phyloP scores from a whole-genome alignment of 2,797 vertebrate species.

The Synaphobranchus kaupii region DNA sequence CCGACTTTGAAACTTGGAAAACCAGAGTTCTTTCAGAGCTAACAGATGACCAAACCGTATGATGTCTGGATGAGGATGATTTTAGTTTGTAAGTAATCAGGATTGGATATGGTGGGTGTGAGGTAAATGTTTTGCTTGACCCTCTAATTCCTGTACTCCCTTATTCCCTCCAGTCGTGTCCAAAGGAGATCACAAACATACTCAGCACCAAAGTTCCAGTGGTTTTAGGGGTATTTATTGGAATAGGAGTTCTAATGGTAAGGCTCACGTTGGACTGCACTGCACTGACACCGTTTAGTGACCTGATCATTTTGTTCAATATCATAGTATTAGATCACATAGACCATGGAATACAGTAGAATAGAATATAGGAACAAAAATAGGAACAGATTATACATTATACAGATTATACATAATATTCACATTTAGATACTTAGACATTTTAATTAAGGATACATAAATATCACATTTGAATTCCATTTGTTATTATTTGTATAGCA shows the following conservation, averaged over 20 bases:
- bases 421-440: background rate
- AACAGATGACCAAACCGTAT: background rate
- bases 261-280: background rate
- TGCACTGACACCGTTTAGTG: background rate
- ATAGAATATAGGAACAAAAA: no score
- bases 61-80: background rate
- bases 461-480: background rate
- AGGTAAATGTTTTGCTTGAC: background rate
- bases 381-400: no score
- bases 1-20: background rate
- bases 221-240: slow-evolving; percentile 1
- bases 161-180: background rate
- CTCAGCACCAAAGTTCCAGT: background rate
- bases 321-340: no score
- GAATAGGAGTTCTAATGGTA: slow-evolving; percentile 3
- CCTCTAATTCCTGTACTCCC: background rate
- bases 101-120: background rate
- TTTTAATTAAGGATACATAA: background rate
- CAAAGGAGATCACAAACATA: background rate
- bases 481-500: background rate
- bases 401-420: no score
- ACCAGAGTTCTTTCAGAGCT: background rate
- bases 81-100: background rate
- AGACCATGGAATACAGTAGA: no score
- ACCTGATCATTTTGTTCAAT: background rate